Evolutionary conservation across 2,797 vertebrate genomes (phyloP), one percentile per base, ranked within the genome.

Genomic region (Helostoma temminkii): DNA sequence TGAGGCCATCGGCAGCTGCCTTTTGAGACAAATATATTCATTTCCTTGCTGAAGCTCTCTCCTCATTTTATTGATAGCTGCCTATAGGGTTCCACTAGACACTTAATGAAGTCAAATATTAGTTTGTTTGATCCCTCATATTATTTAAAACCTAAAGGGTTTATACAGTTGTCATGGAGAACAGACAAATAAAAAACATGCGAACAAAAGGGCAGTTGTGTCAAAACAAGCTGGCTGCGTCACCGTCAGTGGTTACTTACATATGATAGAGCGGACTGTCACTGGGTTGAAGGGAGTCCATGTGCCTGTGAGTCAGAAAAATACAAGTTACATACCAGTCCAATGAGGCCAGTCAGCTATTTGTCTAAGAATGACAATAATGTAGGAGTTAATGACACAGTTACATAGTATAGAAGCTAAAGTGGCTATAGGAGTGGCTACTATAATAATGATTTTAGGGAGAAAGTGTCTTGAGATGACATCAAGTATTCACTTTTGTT

Each of bases 211-310:
- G 50, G 25, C 3, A n/a, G 2, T 15, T 76, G 41, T 80, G 54
- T 65, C 18, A 26, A 24, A 60, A 34, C 10, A 18, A 60, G 18
- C 19, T 1, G 34, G 11, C 19, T 32, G 18, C 3, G 55, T 79
- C 60, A 25, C 16, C 1, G 66, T 76, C 64, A 60, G 67, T 7
- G 14, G 71, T 18, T 76, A 91, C 96, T 98, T 88, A 99, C 98
- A 96, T 77, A 99, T 96, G 86, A 99, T 97, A 21, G 97, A 96
- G 76, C 96, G 93, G 60, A 99, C 97, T 0, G 98, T 99, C 87
- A 96, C 96, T 16, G 97, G 98, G 80, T 99, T 99, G 90, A 99
- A 99, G 0, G 97, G 97, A 73, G 97, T 99, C 98, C 98, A 99
- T 0, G 97, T 99, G 69, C 98, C 98, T 99, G 92, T 19, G 43